Evolutionary conservation across 2,888 invertebrate genomes (phyloP), one percentile per base, ranked within the genome.

Genomic region (Notocelia uddmanniana): DNA sequence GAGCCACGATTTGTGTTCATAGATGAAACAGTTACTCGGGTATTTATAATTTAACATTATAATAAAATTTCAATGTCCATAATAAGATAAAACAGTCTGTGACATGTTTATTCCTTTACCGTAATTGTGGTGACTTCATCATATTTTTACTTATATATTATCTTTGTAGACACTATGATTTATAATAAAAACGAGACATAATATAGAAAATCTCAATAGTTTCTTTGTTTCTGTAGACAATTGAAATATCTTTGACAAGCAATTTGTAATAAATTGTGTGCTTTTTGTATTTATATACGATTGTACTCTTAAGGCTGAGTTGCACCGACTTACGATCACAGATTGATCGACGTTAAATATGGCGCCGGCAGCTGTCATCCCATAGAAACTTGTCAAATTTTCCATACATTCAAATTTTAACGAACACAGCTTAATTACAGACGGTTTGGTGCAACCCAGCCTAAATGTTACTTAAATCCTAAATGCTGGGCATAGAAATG

Each of bases 1-100:
- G 85, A 89, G 86, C 92, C 92, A 92, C 92, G 83, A 89, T 89
- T 91, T 93, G 93, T 93, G 93, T 93, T 92, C 93, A 92, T 87
- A 89, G 87, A 84, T 80, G 85, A 87, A 90, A 88, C 91, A 85
- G 89, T 87, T 82, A 88, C 85, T 89, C 81, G 81, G 89, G 87
- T 89, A 86, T 86, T 81, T 82, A 80, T 83, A 82, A 84, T 82
- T 81, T 81, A 82, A 74, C 80, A 87, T 85, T 89, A 91, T 91
- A 91, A 91, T 92, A 91, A 90, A 75, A 84, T 83, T 77, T 83
- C 83, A 84, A 85, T 86, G 83, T 82, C 87, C 87, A 88, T 89
- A 89, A 89, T 88, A 88, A 85, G 82, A 66, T 55, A 69, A 74
- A 81, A 78, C 85, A 83, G 86, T 87, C 83, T 77, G 83, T 77